Conservation (phyloP, 2,888 invertebrate genomes). For the Elysia crispata region DNA sequence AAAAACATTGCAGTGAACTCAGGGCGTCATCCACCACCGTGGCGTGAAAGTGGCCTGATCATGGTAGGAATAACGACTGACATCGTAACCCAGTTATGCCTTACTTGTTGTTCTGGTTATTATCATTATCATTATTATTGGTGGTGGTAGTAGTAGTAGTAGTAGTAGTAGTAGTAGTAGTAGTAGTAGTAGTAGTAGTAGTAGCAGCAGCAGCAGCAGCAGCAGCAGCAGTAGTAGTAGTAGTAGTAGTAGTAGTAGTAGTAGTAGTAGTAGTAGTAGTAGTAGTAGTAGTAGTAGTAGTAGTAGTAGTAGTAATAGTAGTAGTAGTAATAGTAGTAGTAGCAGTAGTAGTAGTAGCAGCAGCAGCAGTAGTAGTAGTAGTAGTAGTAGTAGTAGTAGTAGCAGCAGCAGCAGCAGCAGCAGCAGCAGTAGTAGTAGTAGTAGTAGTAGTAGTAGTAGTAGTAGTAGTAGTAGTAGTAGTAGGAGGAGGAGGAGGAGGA, state of each 20-base stretch:
- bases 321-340: constrained; percentile 4
- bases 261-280: constrained; percentile 45
- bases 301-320: constrained; percentile 11
- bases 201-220: no score
- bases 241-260: constrained; percentile 46
- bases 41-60: no score
- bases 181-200: constrained; percentile 45
- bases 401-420: not conserved
- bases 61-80: no score
- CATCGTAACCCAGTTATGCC: no score
- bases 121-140: no score
- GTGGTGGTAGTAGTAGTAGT: constrained; percentile 35
- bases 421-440: not conserved
- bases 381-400: not conserved
- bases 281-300: constrained; percentile 44
- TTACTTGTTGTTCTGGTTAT: no score
- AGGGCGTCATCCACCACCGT: no score
- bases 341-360: constrained; percentile 1
- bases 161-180: constrained; percentile 45
- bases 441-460: constrained; percentile 28
- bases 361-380: not conserved
- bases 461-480: no score
- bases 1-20: no score
- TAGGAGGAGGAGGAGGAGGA: no score
- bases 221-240: constrained; percentile 47